Evolutionary conservation across 92 coral and sea anemone species (phyloP).

Genomic region (Scolanthus callimorphus): DNA sequence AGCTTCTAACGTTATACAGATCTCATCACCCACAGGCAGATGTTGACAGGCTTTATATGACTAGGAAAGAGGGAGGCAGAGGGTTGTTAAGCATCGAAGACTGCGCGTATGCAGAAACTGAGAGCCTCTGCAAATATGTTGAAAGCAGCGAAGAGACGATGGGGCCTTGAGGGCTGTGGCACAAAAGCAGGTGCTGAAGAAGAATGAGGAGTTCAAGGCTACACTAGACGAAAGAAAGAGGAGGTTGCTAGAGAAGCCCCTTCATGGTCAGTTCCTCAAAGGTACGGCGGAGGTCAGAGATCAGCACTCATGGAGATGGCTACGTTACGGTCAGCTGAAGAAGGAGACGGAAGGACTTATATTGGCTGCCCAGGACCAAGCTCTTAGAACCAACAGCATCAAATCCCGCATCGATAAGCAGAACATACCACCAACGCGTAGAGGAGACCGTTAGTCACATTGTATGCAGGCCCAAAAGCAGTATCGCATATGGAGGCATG

Average conservation of each 20-base stretch:
- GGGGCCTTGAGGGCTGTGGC: neutral
- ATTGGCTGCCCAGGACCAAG: conserved; percentile 18
- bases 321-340: conserved; percentile 5
- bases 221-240: conserved; percentile 5
- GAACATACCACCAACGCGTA: too few species aligned
- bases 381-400: too few species aligned
- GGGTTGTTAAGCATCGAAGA: conserved; percentile 1
- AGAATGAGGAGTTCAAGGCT: neutral
- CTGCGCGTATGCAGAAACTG: conserved; percentile 5
- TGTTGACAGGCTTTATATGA: conserved; percentile 1
- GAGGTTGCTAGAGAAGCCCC: neutral
- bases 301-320: conserved; percentile 6
- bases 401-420: too few species aligned
- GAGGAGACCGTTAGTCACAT: too few species aligned
- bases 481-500: conserved; percentile 1
- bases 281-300: neutral
- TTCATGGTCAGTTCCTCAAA: conserved; percentile 1
- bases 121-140: neutral
- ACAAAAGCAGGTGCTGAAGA: conserved; percentile 3
- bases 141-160: neutral
- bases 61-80: neutral
- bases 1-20: too few species aligned
- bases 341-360: conserved; percentile 8
- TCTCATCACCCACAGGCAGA: too few species aligned
- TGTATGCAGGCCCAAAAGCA: conserved; percentile 6